These are phyloP conservation scores for Lagenorhynchus albirostris DNA, from an alignment of 2,113 vertebrate genomes.

Conservation along the genomic window DNA sequence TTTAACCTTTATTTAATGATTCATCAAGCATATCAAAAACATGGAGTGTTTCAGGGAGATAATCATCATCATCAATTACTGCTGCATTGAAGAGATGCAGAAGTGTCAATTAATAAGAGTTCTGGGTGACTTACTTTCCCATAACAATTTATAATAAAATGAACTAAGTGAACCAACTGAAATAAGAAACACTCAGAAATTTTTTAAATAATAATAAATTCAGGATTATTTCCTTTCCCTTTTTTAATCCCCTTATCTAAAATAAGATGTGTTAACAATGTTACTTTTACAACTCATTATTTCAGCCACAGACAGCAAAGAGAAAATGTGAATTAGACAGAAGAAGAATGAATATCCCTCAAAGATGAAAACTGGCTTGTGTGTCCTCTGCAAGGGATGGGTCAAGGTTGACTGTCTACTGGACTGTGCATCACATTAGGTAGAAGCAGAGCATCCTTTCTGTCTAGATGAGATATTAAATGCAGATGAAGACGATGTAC, in stretches of 20 bases:
- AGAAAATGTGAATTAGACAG: not conserved
- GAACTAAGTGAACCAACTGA: not conserved
- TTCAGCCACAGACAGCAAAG: not conserved
- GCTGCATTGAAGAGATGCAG: not conserved
- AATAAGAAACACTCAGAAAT: not conserved
- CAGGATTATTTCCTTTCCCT: not conserved
- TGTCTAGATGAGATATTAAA: not conserved
- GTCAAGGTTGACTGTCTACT: fast-evolving
- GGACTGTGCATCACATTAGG: fast-evolving
- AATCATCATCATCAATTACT: not conserved
- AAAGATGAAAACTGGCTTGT: no score
- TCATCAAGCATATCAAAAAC: not conserved
- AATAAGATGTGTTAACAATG: not conserved
- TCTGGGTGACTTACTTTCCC: not conserved
- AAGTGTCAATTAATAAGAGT: not conserved
- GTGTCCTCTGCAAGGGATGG: not conserved
- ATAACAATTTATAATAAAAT: not conserved
- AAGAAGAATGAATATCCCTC: not conserved
- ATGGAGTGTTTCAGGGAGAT: not conserved
- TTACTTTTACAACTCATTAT: not conserved
- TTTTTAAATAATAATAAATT: not conserved
- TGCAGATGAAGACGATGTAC: not conserved
- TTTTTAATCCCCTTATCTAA: not conserved
- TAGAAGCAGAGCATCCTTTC: not conserved
- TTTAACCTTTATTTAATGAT: not conserved